Percentiles rank a stretch among this genome's conserved stretches.
Evolutionary conservation across 2,113 vertebrate genomes (phyloP).

Genomic region (Orientallactaga bullata): DNA sequence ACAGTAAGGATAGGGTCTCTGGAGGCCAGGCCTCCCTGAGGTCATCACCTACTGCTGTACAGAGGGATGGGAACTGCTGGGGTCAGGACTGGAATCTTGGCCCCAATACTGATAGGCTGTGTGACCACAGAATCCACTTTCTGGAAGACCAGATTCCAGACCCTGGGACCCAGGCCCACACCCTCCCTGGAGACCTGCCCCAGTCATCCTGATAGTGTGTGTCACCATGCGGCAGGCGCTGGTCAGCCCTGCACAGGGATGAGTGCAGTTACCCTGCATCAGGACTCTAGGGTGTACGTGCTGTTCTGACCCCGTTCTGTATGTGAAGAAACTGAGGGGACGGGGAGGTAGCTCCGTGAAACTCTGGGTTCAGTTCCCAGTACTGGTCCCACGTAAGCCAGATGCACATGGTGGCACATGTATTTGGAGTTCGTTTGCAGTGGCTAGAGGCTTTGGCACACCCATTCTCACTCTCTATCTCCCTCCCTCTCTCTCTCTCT

Average conservation of each 20-base stretch:
- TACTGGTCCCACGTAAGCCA: too few relatives aligned
- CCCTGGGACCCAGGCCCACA: background rate
- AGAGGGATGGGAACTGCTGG: background rate
- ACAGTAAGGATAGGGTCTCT: background rate
- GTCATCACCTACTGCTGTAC: too few relatives aligned
- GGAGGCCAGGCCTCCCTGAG: background rate
- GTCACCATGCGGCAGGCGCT: background rate
- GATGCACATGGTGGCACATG: too few relatives aligned
- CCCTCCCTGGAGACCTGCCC: background rate
- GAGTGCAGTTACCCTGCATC: background rate
- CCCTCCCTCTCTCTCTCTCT: too few relatives aligned
- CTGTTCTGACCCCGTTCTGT: background rate
- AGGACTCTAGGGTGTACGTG: accelerated
- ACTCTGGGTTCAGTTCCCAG: too few relatives aligned
- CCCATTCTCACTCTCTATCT: too few relatives aligned
- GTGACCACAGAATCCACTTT: background rate
- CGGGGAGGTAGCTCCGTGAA: too few relatives aligned
- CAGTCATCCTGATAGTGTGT: too few relatives aligned
- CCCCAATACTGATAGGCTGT: background rate
- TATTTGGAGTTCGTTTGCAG: too few relatives aligned
- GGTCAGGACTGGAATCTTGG: background rate
- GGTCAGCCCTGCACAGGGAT: background rate
- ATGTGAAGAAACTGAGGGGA: constrained; percentile 16
- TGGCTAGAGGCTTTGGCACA: too few relatives aligned
- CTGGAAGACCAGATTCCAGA: background rate